phyloP scores from a whole-genome alignment of 2,797 vertebrate species.

The Eurystomus glaucurus region DNA sequence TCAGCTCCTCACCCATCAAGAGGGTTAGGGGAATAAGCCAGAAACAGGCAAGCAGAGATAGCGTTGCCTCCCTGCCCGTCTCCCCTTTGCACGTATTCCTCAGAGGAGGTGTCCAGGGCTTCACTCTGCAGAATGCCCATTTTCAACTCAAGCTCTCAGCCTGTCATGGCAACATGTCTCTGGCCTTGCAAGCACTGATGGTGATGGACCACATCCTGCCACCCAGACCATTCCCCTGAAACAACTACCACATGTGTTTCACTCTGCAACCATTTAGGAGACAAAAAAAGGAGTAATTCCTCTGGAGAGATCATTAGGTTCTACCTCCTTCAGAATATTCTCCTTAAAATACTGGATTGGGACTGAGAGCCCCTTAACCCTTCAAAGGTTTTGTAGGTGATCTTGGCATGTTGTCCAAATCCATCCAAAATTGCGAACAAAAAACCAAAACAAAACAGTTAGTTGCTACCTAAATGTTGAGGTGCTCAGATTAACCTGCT shows the following conservation, averaged over 20 bases:
- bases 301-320: not conserved
- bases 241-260: not conserved
- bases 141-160: not conserved
- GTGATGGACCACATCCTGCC: not conserved
- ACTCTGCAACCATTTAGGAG: not conserved
- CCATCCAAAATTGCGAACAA: not conserved
- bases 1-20: not conserved
- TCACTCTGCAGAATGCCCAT: not conserved
- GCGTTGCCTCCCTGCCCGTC: not conserved
- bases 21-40: not conserved
- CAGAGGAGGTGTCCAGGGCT: fast-evolving
- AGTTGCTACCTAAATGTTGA: not conserved
- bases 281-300: not conserved
- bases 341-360: not conserved
- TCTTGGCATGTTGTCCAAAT: not conserved
- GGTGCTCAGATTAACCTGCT: not conserved
- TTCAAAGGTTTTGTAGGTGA: not conserved
- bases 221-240: not conserved
- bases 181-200: not conserved
- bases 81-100: fast-evolving
- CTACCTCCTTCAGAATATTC: not conserved
- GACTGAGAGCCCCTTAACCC: not conserved
- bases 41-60: not conserved
- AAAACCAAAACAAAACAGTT: no score
- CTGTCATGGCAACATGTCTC: not conserved